phyloP scores from a whole-genome alignment of 2,888 invertebrate genomes.

The Dorcus hopei region DNA sequence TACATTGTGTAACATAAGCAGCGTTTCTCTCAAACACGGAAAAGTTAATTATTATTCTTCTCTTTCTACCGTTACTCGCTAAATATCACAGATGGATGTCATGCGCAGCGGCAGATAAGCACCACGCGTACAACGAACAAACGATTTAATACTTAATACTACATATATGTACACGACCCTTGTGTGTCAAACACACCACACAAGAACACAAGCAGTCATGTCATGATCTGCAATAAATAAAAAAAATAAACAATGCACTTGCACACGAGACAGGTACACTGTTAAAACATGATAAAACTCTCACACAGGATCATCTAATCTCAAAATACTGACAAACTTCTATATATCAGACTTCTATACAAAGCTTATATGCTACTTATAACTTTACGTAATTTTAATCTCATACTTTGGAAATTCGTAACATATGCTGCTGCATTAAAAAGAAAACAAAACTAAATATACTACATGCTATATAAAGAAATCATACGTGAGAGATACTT shows the following conservation, averaged over 20 bases:
- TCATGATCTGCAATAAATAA: conserved; percentile 37
- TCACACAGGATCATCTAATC: conserved; percentile 35
- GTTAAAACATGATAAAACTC: conserved; percentile 42
- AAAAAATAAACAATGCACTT: conserved; percentile 39
- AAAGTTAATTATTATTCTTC: conserved; percentile 51
- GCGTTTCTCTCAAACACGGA: conserved; percentile 46
- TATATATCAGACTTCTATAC: conserved; percentile 18
- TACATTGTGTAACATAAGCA: conserved; percentile 32
- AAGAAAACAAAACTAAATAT: background rate
- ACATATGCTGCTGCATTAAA: background rate
- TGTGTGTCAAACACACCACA: conserved; percentile 24
- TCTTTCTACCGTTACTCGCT: conserved; percentile 49
- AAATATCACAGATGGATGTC: conserved; percentile 50
- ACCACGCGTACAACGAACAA: conserved; percentile 44
- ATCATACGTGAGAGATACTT: conserved; percentile 2
- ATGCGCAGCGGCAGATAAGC: conserved; percentile 39
- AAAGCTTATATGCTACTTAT: background rate
- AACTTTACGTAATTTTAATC: conserved; percentile 1
- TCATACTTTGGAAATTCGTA: background rate
- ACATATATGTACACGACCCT: conserved; percentile 29
- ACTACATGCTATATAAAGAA: conserved; percentile 2
- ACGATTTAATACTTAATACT: conserved; percentile 34
- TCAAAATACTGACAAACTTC: conserved; percentile 24
- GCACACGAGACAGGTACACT: conserved; percentile 43
- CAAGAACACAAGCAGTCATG: conserved; percentile 41